A percentile compares a stretch with the other conserved stretches of the same genome.
Conservation (phyloP, 2,888 invertebrate genomes). For the Aleiodes alternator region DNA sequence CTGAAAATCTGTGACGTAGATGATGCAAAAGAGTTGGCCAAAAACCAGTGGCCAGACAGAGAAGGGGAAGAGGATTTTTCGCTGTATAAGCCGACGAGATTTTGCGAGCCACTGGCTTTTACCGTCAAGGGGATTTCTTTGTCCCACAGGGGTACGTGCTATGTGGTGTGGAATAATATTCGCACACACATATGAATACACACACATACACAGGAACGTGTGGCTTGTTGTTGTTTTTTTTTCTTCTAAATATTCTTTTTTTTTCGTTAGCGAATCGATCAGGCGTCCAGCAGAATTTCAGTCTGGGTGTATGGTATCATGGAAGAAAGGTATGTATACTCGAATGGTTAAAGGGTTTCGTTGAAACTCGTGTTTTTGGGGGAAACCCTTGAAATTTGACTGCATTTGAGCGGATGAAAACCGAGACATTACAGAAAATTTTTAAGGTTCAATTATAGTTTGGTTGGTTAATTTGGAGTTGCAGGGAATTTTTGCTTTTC, state of each 20-base stretch:
- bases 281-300: no score
- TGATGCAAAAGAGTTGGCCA: background rate
- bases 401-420: no score
- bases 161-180: conserved; percentile 30
- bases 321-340: no score
- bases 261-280: background rate
- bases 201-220: no score
- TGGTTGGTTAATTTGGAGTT: no score
- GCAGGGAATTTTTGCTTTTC: no score
- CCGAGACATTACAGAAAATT: no score
- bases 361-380: no score
- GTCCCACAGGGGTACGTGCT: conserved; percentile 18
- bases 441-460: no score
- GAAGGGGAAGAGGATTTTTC: background rate
- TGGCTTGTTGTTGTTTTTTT: conserved; percentile 11
- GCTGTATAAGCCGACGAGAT: conserved; percentile 30
- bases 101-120: conserved; percentile 16
- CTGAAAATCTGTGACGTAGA: background rate
- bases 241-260: background rate
- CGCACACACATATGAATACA: conserved; percentile 10
- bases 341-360: no score
- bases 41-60: conserved; percentile 13
- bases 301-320: no score
- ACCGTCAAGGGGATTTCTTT: conserved; percentile 29
- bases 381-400: no score